phyloP scores from a whole-genome alignment of 2,113 vertebrate species.

The Onychostoma macrolepis region DNA sequence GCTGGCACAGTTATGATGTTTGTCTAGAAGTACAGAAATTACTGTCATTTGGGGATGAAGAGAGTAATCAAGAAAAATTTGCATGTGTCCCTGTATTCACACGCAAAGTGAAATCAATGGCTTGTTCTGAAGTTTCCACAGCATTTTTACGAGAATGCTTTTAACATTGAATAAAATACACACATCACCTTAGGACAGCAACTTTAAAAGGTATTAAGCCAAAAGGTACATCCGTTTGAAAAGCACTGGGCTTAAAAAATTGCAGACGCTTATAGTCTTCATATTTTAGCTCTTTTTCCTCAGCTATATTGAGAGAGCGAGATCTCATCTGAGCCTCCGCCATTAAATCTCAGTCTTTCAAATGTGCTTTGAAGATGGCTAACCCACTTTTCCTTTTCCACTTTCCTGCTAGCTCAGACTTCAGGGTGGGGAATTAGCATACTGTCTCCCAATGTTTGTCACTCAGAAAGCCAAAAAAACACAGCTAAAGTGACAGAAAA shows the following conservation, averaged over 20 bases:
- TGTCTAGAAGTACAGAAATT: not conserved
- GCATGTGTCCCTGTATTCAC: not conserved
- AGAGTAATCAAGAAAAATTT: not conserved
- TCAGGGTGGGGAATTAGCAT: constrained; percentile 63
- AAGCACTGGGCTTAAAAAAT: not conserved
- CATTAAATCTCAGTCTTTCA: constrained; percentile 50
- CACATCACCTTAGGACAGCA: not conserved
- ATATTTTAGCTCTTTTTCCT: not conserved
- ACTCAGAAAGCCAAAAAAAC: constrained; percentile 22
- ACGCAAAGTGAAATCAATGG: not conserved
- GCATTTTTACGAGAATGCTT: not conserved
- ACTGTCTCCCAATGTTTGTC: constrained; percentile 38
- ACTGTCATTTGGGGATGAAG: not conserved
- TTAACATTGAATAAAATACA: not conserved
- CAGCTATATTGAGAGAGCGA: constrained; percentile 24
- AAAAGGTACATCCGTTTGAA: not conserved
- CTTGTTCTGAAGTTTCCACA: not conserved
- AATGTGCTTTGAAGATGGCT: constrained; percentile 68
- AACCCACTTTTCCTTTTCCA: constrained; percentile 65
- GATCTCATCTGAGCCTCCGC: constrained; percentile 44
- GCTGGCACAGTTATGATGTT: not conserved
- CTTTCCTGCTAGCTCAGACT: constrained; percentile 54
- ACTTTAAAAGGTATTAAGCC: not conserved
- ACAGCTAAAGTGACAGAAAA: constrained; percentile 27
- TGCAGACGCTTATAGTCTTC: not conserved